Evolutionary conservation across 2,888 invertebrate species (phyloP).

Genomic region (Penaeus monodon): DNA sequence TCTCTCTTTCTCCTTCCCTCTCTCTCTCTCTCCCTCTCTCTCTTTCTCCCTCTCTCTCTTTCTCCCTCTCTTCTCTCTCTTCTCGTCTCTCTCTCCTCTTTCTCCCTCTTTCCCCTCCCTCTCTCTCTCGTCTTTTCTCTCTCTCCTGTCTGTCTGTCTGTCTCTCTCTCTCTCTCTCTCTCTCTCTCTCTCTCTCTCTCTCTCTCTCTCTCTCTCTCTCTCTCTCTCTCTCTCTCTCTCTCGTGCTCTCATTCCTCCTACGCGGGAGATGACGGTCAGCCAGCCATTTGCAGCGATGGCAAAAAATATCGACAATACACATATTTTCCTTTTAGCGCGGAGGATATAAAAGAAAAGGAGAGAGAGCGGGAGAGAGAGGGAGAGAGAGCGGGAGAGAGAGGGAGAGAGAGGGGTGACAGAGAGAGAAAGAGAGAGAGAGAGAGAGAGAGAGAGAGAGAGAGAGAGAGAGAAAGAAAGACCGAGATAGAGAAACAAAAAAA

Average conservation of each 20-base stretch:
- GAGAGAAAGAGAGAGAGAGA: no score
- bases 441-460: no score
- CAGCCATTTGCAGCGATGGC: no score
- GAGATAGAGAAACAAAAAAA: no score
- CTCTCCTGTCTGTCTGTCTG: neutral
- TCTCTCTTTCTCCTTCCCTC: neutral
- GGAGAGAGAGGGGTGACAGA: no score
- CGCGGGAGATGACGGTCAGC: neutral
- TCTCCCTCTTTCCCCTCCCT: no score
- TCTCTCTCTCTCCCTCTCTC: constrained; percentile 20
- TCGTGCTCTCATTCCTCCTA: neutral
- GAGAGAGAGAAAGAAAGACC: no score
- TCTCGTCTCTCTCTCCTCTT: neutral
- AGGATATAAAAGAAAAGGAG: no score
- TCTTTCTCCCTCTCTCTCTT: neutral
- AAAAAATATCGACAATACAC: no score
- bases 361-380: no score
- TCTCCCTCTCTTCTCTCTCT: neutral
- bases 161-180: neutral
- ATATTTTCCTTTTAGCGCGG: no score
- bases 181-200: neutral
- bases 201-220: neutral
- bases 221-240: neutral
- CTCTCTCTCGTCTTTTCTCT: neutral
- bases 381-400: no score